Conservation (phyloP, 2,797 vertebrate species). For the Arnoldichthys spilopterus region DNA sequence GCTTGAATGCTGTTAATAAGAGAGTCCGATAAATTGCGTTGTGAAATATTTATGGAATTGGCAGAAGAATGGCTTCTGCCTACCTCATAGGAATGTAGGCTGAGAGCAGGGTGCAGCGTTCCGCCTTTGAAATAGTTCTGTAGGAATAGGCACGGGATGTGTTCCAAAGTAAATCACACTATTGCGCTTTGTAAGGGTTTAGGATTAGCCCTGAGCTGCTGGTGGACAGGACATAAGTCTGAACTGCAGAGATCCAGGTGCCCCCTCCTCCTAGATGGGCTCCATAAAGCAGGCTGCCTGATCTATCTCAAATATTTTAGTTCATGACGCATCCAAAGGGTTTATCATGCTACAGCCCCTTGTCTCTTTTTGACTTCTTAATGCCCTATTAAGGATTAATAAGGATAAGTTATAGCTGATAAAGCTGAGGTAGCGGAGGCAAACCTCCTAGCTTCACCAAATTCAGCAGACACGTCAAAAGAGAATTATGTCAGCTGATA, state of each 20-base stretch:
- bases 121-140: not conserved
- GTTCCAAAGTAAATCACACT: conserved; percentile 29
- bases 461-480: conserved; percentile 18
- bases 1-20: not conserved
- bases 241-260: conserved; percentile 19
- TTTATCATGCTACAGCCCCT: conserved; percentile 31
- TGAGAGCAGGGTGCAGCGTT: not conserved
- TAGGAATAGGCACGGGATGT: conserved; percentile 7
- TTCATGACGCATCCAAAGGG: not conserved
- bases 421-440: conserved; percentile 19
- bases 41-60: conserved; percentile 36
- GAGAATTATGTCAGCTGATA: conserved; percentile 28
- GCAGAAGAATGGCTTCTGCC: conserved; percentile 20
- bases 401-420: conserved; percentile 45
- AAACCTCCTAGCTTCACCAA: conserved; percentile 33
- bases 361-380: conserved; percentile 19
- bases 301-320: conserved; percentile 7
- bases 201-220: conserved; percentile 7
- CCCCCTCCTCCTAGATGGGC: not conserved
- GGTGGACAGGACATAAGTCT: conserved; percentile 7
- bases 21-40: not conserved
- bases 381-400: conserved; percentile 38
- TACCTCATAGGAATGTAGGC: conserved; percentile 6
- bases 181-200: not conserved
- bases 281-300: conserved; percentile 4